Evolutionary conservation across 1,140 invertebrate species (phyloP).

Genomic region (Asbolus verrucosus): DNA sequence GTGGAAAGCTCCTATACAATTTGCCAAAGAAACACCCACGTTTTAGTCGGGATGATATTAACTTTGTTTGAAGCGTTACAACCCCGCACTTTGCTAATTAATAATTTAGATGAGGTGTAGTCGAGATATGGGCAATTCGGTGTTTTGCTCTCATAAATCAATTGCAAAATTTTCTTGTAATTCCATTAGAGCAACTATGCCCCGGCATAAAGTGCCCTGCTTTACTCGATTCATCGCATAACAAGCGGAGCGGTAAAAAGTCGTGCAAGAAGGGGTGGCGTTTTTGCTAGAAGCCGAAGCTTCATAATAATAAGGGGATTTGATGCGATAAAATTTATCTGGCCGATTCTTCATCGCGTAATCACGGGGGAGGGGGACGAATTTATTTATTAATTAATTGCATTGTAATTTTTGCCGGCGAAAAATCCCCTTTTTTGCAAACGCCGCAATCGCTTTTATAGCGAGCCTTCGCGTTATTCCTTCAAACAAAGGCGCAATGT

Average conservation of each 20-base stretch:
- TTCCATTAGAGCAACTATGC: conserved; percentile 4
- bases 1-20: too few species aligned
- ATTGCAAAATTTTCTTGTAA: conserved; percentile 31
- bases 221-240: conserved; percentile 21
- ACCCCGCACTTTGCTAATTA: too few species aligned
- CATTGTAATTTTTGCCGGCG: conserved; percentile 25
- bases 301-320: conserved; percentile 18
- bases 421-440: too few species aligned
- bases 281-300: background rate
- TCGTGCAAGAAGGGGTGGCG: background rate
- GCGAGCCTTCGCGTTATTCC: background rate
- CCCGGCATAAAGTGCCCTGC: conserved; percentile 6
- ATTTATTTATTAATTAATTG: too few species aligned
- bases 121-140: background rate
- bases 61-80: too few species aligned
- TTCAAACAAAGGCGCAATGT: conserved; percentile 30
- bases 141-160: conserved; percentile 31
- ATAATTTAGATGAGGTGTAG: too few species aligned
- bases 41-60: too few species aligned
- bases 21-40: too few species aligned
- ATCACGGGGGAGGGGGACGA: too few species aligned
- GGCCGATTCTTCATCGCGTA: background rate
- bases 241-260: background rate
- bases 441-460: background rate
- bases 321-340: conserved; percentile 30